Base-by-base conservation (phyloP, 2,797 vertebrate species). In the Scarus forsteni region DNA sequence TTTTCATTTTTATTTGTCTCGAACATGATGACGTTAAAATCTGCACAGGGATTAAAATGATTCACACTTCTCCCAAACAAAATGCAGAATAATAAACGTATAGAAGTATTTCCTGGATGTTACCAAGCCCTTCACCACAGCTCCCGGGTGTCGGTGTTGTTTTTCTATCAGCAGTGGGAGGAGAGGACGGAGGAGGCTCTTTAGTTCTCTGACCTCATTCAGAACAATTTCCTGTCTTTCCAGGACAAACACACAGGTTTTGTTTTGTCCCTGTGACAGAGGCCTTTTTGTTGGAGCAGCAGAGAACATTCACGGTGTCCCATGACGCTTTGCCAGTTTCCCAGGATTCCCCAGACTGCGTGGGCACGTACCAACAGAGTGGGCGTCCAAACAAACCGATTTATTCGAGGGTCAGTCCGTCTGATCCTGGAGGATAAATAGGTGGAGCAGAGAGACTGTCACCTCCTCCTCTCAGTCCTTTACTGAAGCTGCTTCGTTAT, bases 171-270 rank as follows among this genome's bases (percentile, higher is more conserved):
- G 1, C 5, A 45, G 38, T 48, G 35, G 13, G 16, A 40, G 10
- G 13, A n/a, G 60, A 60, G 63, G 18, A 60, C 53, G 45, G 43
- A 50, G 9, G 54, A 53, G 27, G 7, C 54, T 58, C 58, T 57
- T 35, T n/a, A 40, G 61, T 44, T 45, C 1, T 3, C 18, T 73
- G 73, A 65, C 73, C 81, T 67, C 66, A 58, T 77, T 77, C 51
- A 66, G 13, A 60, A 54, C 55, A 45, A 36, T 43, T 18, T 59
- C 34, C 48, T 64, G 1, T 34, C 42, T n/a, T n/a, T 49, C 19
- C 14, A 2, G 27, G 27, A 54, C 35, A 54, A 6, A 54, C 52
- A 54, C 51, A 35, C 19, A 51, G 18, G 50, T 44, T 43, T 48
- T 10, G 7, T 5, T 10, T 16, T 61, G 60, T 74, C 50, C 19